Conservation (phyloP, 1,140 invertebrate genomes). For the Whitmania pigra region DNA sequence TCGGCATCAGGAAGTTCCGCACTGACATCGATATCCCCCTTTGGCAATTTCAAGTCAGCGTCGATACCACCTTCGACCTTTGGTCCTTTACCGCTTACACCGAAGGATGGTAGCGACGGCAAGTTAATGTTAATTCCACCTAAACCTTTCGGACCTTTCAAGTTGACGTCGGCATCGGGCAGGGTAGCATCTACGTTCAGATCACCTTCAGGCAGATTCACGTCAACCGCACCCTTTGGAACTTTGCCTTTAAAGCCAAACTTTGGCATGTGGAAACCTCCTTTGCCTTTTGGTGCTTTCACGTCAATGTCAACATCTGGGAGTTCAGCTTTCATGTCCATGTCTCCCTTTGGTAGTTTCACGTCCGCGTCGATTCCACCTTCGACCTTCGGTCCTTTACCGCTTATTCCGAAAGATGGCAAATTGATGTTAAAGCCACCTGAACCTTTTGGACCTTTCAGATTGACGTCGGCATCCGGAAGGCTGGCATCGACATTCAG, state of each 20-base stretch:
- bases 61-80: too few relatives aligned
- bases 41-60: too few relatives aligned
- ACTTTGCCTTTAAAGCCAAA: slow-evolving; percentile 4
- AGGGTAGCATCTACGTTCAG: not conserved
- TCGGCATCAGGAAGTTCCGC: too few relatives aligned
- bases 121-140: not conserved
- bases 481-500: not conserved
- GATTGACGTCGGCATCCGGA: not conserved
- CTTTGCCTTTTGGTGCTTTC: slow-evolving; percentile 4
- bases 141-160: not conserved
- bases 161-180: not conserved
- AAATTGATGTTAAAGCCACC: slow-evolving; percentile 8
- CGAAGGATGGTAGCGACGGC: too few relatives aligned
- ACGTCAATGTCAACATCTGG: slow-evolving; percentile 6
- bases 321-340: not conserved
- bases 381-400: not conserved
- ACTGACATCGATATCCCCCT: too few relatives aligned
- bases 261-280: not conserved
- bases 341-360: too few relatives aligned
- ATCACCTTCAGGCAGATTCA: slow-evolving; percentile 13
- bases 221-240: slow-evolving; percentile 6
- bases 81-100: too few relatives aligned
- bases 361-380: too few relatives aligned
- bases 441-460: slow-evolving; percentile 4
- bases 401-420: not conserved